Percentiles rank a stretch among this genome's conserved stretches.
These are phyloP conservation scores for Watsonalla cultraria DNA, from an alignment of 2,888 invertebrate genomes.

Conservation along the genomic window DNA sequence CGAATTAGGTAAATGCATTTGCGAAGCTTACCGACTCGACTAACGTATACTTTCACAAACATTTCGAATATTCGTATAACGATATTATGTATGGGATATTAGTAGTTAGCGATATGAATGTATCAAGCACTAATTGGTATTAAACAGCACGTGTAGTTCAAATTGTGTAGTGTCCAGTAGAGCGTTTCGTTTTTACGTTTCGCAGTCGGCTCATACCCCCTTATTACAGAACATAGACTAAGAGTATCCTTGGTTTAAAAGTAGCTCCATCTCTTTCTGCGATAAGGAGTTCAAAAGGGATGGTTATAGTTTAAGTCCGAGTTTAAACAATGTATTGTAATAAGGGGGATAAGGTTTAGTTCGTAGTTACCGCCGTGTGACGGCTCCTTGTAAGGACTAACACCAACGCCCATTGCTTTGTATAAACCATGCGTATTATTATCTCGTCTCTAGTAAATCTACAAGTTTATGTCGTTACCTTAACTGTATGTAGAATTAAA, in stretches of 20 bases:
- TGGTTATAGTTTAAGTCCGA: too few relatives aligned
- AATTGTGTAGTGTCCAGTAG: conserved; percentile 26
- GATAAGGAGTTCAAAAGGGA: too few relatives aligned
- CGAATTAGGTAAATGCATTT: neutral
- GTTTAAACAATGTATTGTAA: too few relatives aligned
- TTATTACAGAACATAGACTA: too few relatives aligned
- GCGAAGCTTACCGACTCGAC: neutral
- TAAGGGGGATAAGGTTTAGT: conserved; percentile 41
- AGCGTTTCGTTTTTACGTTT: conserved; percentile 35
- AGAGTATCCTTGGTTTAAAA: too few relatives aligned
- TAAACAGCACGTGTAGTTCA: conserved; percentile 49
- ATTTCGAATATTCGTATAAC: conserved; percentile 34
- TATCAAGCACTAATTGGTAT: conserved; percentile 40
- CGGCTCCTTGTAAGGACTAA: conserved; percentile 66
- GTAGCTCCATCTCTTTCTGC: too few relatives aligned
- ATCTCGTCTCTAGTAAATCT: conserved; percentile 36
- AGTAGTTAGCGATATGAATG: conserved; percentile 47
- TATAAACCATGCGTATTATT: conserved; percentile 48
- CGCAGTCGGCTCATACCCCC: conserved; percentile 26
- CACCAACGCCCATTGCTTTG: conserved; percentile 63
- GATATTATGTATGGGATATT: conserved; percentile 67
- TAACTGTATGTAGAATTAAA: conserved; percentile 41
- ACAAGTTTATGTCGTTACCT: conserved; percentile 36
- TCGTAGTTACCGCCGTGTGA: conserved; percentile 62
- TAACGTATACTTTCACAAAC: too few relatives aligned